phyloP scores from a whole-genome alignment of 2,888 invertebrate genomes.

The Galerucella calmariensis region DNA sequence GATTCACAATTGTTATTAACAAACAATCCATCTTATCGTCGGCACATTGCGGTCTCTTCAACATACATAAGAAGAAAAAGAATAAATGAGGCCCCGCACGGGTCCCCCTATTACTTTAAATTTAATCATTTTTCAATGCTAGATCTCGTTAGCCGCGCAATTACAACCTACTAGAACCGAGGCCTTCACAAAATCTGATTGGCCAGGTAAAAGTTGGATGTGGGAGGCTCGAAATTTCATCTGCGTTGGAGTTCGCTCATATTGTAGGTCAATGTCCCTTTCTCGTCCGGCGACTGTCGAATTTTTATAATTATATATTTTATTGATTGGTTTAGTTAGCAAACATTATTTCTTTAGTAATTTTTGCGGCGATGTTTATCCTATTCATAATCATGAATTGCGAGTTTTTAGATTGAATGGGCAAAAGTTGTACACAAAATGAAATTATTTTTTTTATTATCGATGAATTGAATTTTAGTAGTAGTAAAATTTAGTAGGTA shows the following conservation, averaged over 20 bases:
- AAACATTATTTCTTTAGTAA: too few species aligned
- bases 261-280: conserved; percentile 59
- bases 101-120: conserved; percentile 39
- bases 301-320: conserved; percentile 40
- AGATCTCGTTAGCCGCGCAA: conserved; percentile 53
- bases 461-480: too few species aligned
- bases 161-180: conserved; percentile 54
- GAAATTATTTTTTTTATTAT: too few species aligned
- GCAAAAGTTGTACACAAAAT: too few species aligned
- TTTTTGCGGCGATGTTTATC: background rate
- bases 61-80: conserved; percentile 4
- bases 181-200: conserved; percentile 59
- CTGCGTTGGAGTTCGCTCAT: conserved; percentile 59
- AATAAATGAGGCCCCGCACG: conserved; percentile 12
- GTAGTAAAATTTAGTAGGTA: too few species aligned
- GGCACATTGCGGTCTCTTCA: conserved; percentile 4
- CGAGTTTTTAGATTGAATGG: background rate
- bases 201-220: conserved; percentile 56
- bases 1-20: conserved; percentile 27
- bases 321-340: background rate
- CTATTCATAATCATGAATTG: background rate
- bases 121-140: conserved; percentile 49
- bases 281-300: conserved; percentile 39
- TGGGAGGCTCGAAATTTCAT: conserved; percentile 53
- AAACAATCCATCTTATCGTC: conserved; percentile 19